Percentiles rank a stretch among this genome's conserved stretches.
These are phyloP conservation scores for Lethocerus indicus DNA, from an alignment of 1,140 invertebrate genomes.

Conservation along the genomic window DNA sequence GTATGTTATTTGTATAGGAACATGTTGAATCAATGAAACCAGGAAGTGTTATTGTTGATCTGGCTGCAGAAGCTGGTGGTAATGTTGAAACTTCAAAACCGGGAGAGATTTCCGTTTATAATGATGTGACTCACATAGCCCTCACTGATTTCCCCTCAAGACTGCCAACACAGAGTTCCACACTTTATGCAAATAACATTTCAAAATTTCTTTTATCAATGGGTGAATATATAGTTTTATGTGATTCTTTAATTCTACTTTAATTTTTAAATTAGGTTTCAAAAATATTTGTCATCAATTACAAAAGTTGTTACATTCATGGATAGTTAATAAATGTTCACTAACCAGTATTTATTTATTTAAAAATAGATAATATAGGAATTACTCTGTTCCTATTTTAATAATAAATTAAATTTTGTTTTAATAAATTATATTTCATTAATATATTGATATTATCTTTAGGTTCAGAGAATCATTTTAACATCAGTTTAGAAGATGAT, in stretches of 20 bases:
- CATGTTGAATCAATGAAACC: conserved; percentile 74
- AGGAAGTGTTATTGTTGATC: conserved; percentile 75
- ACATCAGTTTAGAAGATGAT: conserved; percentile 69
- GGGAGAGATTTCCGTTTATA: conserved; percentile 54
- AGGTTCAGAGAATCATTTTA: conserved; percentile 56
- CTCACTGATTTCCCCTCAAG: conserved; percentile 71
- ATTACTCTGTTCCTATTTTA: too few relatives aligned
- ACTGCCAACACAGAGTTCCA: conserved; percentile 71
- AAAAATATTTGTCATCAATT: too few relatives aligned
- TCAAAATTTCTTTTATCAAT: conserved; percentile 73
- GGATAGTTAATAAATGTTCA: background rate
- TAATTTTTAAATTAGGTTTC: background rate
- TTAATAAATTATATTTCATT: background rate
- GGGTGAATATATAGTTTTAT: conserved; percentile 25
- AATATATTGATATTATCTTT: conserved; percentile 9
- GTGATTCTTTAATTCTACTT: background rate
- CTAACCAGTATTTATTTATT: background rate
- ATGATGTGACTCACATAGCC: conserved; percentile 71
- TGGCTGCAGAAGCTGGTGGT: conserved; percentile 77
- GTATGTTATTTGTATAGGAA: conserved; percentile 31
- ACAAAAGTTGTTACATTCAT: too few relatives aligned
- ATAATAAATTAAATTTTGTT: background rate
- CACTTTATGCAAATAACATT: conserved; percentile 80
- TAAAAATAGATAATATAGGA: background rate
- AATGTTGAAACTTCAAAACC: conserved; percentile 74